phyloP scores from a whole-genome alignment of 2,797 vertebrate genomes.

The Sebastes dallii region DNA sequence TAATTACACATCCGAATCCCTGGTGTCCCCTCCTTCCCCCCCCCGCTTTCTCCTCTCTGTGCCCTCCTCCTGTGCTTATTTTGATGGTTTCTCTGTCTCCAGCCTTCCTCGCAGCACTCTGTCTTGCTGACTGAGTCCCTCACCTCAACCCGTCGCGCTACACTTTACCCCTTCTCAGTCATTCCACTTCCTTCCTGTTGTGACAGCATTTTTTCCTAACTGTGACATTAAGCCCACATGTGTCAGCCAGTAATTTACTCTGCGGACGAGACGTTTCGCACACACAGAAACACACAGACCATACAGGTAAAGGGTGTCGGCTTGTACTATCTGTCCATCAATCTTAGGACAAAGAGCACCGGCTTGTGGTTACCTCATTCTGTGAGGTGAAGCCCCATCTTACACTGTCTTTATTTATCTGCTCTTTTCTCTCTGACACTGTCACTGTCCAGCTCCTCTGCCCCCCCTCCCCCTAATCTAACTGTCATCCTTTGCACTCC shows the following conservation, averaged over 20 bases:
- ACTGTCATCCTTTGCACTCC: neutral
- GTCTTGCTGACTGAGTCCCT: conserved; percentile 9
- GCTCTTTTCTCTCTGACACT: conserved; percentile 12
- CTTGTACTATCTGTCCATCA: conserved; percentile 27
- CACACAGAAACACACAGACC: neutral
- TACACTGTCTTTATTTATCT: conserved; percentile 20
- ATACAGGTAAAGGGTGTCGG: conserved; percentile 6
- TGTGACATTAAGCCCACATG: conserved; percentile 45
- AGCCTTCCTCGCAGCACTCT: neutral
- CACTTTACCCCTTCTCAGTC: conserved; percentile 11
- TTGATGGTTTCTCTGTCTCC: conserved; percentile 16
- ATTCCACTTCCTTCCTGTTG: conserved; percentile 24
- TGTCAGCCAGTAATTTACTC: conserved; percentile 49
- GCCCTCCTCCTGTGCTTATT: conserved; percentile 19
- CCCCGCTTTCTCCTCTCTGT: neutral
- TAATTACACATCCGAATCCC: conserved; percentile 61
- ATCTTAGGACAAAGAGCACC: conserved; percentile 23
- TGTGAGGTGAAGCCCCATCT: conserved; percentile 31
- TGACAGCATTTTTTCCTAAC: conserved; percentile 35
- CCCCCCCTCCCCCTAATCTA: neutral
- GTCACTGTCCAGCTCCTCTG: neutral
- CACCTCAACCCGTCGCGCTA: neutral
- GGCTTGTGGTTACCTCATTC: conserved; percentile 26
- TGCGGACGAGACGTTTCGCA: neutral
- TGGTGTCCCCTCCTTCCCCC: neutral